These are phyloP conservation scores for Acyrthosiphon pisum DNA, from an alignment of 1,140 invertebrate genomes.

Conservation along the genomic window DNA sequence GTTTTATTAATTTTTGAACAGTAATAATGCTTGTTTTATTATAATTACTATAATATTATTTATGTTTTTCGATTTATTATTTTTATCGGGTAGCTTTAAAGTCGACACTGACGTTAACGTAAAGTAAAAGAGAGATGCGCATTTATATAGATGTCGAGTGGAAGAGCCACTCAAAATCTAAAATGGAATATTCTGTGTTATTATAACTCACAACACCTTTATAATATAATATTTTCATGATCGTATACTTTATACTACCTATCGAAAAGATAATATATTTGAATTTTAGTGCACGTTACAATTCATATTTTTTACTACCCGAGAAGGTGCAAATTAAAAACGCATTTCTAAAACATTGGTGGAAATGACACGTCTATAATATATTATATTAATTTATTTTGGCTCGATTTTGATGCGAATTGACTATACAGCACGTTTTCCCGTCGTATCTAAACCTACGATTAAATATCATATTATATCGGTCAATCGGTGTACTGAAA, in stretches of 20 bases:
- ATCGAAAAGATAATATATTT: not conserved
- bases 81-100: not conserved
- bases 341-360: too few species aligned
- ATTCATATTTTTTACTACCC: too few species aligned
- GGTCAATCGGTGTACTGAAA: not conserved
- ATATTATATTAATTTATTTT: not conserved
- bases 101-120: not conserved
- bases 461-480: not conserved
- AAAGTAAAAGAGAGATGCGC: too few species aligned
- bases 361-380: not conserved
- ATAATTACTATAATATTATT: too few species aligned
- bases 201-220: too few species aligned
- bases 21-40: too few species aligned
- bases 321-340: not conserved
- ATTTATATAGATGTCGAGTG: too few species aligned
- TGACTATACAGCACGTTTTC: not conserved
- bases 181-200: too few species aligned
- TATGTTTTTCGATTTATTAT: not conserved
- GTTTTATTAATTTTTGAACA: too few species aligned
- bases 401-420: not conserved
- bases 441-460: not conserved
- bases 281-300: not conserved
- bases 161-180: too few species aligned
- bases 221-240: not conserved
- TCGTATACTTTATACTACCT: not conserved